phyloP scores from a whole-genome alignment of 2,797 vertebrate species.

The Chromobotia macracanthus region DNA sequence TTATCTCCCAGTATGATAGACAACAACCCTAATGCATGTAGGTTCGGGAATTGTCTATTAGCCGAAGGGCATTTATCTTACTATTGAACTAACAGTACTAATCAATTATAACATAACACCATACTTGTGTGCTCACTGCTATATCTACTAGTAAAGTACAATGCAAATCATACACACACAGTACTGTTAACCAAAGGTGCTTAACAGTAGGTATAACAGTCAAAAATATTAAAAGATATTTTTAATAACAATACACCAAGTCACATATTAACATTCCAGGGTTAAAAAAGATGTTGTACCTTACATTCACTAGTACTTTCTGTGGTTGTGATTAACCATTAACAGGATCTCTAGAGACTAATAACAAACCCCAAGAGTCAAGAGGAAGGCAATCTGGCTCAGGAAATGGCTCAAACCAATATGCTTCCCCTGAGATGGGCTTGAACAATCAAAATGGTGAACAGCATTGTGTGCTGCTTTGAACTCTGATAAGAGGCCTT shows the following conservation, averaged over 20 bases:
- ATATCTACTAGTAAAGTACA: too few relatives aligned
- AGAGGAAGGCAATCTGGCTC: constrained; percentile 50
- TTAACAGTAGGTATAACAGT: background rate
- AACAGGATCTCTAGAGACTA: constrained; percentile 21
- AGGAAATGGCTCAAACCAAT: constrained; percentile 53
- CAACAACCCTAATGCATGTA: constrained; percentile 50
- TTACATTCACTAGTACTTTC: background rate
- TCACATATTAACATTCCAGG: background rate
- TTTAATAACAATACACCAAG: background rate
- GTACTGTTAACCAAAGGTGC: background rate
- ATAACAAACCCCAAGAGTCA: constrained; percentile 35
- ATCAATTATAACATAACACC: background rate
- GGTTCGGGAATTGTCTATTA: constrained; percentile 64
- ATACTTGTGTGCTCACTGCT: background rate
- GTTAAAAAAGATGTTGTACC: background rate
- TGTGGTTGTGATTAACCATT: constrained; percentile 48
- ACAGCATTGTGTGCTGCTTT: constrained; percentile 38
- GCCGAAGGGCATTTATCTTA: constrained; percentile 41
- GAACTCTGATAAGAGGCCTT: constrained; percentile 36
- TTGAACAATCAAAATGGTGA: constrained; percentile 44
- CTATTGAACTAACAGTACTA: background rate
- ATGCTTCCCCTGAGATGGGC: constrained; percentile 40
- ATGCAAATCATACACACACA: too few relatives aligned
- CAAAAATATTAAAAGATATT: background rate
- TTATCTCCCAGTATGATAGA: constrained; percentile 51